Percentiles rank a stretch among this genome's conserved stretches.
Conservation (phyloP, 92 coral and sea anemone species). For the Porites lobata region DNA sequence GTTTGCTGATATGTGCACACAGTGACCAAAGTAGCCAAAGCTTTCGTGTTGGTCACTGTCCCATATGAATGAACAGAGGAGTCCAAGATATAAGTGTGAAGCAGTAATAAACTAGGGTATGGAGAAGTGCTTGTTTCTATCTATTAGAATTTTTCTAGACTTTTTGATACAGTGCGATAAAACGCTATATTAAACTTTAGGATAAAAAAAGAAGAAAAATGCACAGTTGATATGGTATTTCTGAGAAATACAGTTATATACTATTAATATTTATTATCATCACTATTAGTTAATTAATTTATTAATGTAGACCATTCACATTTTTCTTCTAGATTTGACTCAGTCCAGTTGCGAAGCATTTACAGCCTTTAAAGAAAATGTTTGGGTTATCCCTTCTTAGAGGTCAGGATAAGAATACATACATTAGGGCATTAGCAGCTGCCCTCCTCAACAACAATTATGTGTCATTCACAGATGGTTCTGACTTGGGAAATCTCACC, state of each 20-base stretch:
- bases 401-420: slow-evolving; percentile 34
- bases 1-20: not conserved
- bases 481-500: slow-evolving; percentile 31
- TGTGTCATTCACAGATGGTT: slow-evolving; percentile 25
- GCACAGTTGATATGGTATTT: slow-evolving; percentile 17
- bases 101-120: not conserved
- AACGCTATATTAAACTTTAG: slow-evolving; percentile 1
- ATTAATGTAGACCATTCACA: not conserved
- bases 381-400: slow-evolving; percentile 31
- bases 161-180: too few species aligned
- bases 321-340: slow-evolving; percentile 21
- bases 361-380: slow-evolving; percentile 34
- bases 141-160: not conserved
- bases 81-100: too few species aligned
- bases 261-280: slow-evolving; percentile 7
- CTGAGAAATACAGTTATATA: not conserved
- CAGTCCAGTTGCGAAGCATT: slow-evolving; percentile 36
- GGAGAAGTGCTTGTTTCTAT: not conserved
- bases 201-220: slow-evolving; percentile 1
- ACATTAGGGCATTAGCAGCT: slow-evolving; percentile 20
- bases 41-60: too few species aligned
- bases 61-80: too few species aligned
- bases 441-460: slow-evolving; percentile 20
- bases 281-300: slow-evolving; percentile 1
- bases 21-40: not conserved